Conservation (phyloP, 2,888 invertebrate genomes). For the Pandemis heparana region DNA sequence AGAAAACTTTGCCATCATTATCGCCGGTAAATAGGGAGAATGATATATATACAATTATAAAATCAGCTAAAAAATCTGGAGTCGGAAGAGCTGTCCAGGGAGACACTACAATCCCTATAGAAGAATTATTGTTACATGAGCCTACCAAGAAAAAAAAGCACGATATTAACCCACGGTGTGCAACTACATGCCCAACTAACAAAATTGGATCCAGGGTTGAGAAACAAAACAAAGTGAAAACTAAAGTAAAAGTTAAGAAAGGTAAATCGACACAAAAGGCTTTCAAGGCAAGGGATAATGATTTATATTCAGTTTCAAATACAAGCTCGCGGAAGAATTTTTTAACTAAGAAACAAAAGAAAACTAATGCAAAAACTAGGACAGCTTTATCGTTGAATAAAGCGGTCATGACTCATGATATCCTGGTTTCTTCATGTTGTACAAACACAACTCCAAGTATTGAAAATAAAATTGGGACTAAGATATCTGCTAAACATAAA, state of each 20-base stretch:
- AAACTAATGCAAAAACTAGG: background rate
- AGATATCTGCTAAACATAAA: background rate
- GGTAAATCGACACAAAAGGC: background rate
- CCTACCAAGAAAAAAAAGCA: background rate
- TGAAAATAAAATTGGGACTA: background rate
- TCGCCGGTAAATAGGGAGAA: background rate
- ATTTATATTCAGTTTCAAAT: background rate
- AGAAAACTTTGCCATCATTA: background rate
- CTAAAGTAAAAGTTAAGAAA: background rate
- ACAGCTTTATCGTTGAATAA: background rate
- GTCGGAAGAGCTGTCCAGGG: background rate
- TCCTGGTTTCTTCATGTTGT: background rate
- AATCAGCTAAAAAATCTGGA: background rate
- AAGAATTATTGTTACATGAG: background rate
- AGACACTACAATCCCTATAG: background rate
- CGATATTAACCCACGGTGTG: background rate
- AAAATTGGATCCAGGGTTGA: background rate
- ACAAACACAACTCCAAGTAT: conserved; percentile 3
- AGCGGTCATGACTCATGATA: background rate
- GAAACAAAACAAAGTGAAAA: background rate
- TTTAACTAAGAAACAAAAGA: background rate
- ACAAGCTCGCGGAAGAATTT: background rate
- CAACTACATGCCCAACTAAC: background rate
- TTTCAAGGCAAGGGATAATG: background rate
- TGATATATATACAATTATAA: background rate